Evolutionary conservation across 2,888 invertebrate species (phyloP).

Genomic region (Eilema caniola): DNA sequence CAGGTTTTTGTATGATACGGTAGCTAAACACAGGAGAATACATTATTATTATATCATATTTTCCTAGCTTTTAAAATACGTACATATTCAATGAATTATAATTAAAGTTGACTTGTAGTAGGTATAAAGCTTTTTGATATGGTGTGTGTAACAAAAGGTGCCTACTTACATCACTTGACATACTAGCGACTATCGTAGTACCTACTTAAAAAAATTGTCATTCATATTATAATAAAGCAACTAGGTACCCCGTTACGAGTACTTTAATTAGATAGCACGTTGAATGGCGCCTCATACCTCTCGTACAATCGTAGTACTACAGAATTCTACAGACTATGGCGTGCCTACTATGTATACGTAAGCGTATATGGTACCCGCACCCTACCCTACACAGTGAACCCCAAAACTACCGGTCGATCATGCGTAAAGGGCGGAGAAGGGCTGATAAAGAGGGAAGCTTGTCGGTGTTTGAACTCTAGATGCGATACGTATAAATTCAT

Average conservation of each 20-base stretch:
- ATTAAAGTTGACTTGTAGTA: neutral
- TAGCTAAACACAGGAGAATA: slow-evolving; percentile 1
- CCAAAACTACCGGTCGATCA: slow-evolving; percentile 86
- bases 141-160: neutral
- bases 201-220: neutral
- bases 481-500: slow-evolving; percentile 60
- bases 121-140: neutral
- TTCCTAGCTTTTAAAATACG: neutral
- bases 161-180: neutral
- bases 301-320: slow-evolving; percentile 38
- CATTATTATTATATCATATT: neutral
- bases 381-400: slow-evolving; percentile 79
- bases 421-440: slow-evolving; percentile 87
- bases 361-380: slow-evolving; percentile 68
- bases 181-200: neutral
- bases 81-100: neutral
- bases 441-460: slow-evolving; percentile 83
- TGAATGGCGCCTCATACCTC: slow-evolving; percentile 31
- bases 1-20: slow-evolving; percentile 2
- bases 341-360: slow-evolving; percentile 40
- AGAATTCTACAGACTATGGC: slow-evolving; percentile 25
- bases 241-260: neutral
- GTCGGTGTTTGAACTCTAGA: slow-evolving; percentile 82
- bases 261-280: slow-evolving; percentile 10
- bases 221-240: neutral